Evolutionary conservation across 2,113 vertebrate species (phyloP), one percentile per base, ranked within the genome.

Genomic region (Holacanthus passer): DNA sequence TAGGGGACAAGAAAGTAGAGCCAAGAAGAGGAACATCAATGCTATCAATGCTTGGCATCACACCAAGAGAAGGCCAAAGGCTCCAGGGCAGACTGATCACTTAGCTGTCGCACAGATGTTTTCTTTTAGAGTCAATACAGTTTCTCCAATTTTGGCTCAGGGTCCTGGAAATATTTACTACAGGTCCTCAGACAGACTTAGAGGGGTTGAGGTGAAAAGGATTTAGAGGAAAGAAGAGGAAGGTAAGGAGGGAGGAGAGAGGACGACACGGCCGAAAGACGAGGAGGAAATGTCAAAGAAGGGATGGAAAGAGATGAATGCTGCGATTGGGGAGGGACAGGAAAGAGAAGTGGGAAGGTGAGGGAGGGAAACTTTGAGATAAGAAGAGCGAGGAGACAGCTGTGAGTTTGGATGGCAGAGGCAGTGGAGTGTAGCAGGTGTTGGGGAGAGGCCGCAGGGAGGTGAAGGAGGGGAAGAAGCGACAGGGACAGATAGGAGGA

Each of bases 371-470:
- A 37, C 41, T 24, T 31, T 20, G 43, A 85, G 73, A 88, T 76
- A 69, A 83, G 67, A 73, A 2, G 63, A 73, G 74, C 2, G 35
- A 65, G 60, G 27, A 84, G 53, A 66, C 60, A 73, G 59, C 39
- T 31, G 71, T 14, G 45, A 16, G 50, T 71, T 68, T 71, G 32
- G 45, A 45, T 27, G 60, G 50, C n/a, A 56, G 74, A 77, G 56
- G 43, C 11, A 56, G 56, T 35, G 68, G 50, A 80, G 50, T 41
- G 24, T 58, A 67, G 45, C 64, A 67, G 60, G 53, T 41, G 52
- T 35, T 78, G 41, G 45, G 29, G 69, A 27, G 31, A 55, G 32
- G n/a, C 41, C 13, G 31, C 29, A 55, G 31, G 70, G 27, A 31
- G 29, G 37, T 73, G 58, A 60, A 32, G 58, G 59, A 50, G 17